Conservation (phyloP, 2,797 vertebrate species). For the Microctenopoma steveboyesi region DNA sequence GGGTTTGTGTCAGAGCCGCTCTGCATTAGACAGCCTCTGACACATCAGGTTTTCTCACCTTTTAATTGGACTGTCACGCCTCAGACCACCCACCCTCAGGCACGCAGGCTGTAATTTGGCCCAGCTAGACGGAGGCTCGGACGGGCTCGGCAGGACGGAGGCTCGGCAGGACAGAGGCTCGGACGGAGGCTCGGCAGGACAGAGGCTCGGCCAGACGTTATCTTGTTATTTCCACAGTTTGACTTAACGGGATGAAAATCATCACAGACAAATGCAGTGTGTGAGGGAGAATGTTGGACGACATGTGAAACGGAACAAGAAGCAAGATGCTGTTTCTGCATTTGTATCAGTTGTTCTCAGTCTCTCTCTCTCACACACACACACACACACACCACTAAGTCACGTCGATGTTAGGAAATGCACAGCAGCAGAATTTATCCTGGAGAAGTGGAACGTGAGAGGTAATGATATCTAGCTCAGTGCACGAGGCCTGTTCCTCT, state of each 20-base stretch:
- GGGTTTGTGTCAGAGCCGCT: constrained; percentile 34
- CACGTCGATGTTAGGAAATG: constrained; percentile 21
- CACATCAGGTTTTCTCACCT: constrained; percentile 58
- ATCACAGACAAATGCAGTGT: neutral
- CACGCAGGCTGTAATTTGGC: neutral
- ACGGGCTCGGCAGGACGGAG: neutral
- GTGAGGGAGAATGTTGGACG: no score
- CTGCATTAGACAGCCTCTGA: constrained; percentile 42
- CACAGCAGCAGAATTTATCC: constrained; percentile 31
- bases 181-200: no score
- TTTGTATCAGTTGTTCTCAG: neutral
- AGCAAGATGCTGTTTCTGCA: neutral
- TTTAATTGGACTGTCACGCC: constrained; percentile 67
- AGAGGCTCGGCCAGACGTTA: no score
- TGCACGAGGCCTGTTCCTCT: constrained; percentile 9
- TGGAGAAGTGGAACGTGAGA: constrained; percentile 19
- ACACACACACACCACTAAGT: constrained; percentile 21
- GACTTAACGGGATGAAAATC: neutral
- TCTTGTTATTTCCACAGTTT: constrained; percentile 2
- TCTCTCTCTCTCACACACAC: neutral
- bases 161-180: constrained; percentile 9
- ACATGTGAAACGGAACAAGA: constrained; percentile 4
- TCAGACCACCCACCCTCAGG: constrained; percentile 20
- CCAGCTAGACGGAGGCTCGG: constrained; percentile 19
- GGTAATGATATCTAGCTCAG: constrained; percentile 32